Percentiles rank a stretch among this genome's conserved stretches.
Conservation (phyloP, 2,888 invertebrate genomes). For the Standfussiana lucernea region DNA sequence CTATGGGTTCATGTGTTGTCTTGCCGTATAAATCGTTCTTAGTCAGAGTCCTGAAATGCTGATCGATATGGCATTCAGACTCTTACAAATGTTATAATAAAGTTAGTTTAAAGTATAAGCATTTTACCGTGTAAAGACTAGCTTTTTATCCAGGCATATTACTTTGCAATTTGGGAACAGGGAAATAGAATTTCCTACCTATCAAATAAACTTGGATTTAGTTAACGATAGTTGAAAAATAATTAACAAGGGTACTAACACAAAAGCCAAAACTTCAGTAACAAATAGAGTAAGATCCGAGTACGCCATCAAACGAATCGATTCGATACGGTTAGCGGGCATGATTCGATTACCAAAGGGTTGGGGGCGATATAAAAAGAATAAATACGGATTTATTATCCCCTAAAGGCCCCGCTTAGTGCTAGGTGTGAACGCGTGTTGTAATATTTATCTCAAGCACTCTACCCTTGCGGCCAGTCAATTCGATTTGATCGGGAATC, state of each 20-base stretch:
- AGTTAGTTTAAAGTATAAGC: too few relatives aligned
- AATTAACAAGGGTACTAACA: conserved; percentile 15
- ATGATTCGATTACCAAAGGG: conserved; percentile 86
- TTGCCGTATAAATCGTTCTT: neutral
- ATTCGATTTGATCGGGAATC: conserved; percentile 85
- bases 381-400: conserved; percentile 91
- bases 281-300: conserved; percentile 35
- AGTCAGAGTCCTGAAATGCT: neutral
- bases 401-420: conserved; percentile 88
- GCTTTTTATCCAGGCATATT: neutral
- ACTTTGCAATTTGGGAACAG: neutral
- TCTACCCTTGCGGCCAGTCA: conserved; percentile 84
- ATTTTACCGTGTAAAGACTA: neutral
- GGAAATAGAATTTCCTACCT: neutral
- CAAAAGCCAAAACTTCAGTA: conserved; percentile 30
- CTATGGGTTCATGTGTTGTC: neutral
- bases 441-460: conserved; percentile 86
- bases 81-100: neutral
- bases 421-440: conserved; percentile 88
- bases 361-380: conserved; percentile 88
- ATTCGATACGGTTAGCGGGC: conserved; percentile 84
- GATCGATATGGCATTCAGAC: neutral
- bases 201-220: neutral
- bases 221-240: conserved; percentile 8
- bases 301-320: conserved; percentile 76